Percentiles rank a stretch among this genome's conserved stretches.
phyloP scores from a whole-genome alignment of 2,888 invertebrate genomes.

The Trisateles emortualis region DNA sequence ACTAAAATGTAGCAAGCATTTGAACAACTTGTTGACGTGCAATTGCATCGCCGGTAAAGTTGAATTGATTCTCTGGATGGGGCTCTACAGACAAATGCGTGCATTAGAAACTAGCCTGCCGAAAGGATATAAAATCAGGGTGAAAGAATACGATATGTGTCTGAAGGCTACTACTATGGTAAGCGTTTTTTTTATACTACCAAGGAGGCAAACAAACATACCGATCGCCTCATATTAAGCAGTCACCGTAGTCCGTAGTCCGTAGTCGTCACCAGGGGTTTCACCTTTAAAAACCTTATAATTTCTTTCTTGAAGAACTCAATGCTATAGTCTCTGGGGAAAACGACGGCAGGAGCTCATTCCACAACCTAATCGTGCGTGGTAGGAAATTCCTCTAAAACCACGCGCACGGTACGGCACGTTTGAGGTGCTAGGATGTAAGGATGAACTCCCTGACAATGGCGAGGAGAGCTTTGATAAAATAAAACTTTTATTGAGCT shows the following conservation, averaged over 20 bases:
- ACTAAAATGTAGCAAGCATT: conserved; percentile 75
- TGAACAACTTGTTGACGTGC: conserved; percentile 60
- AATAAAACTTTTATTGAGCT: too few relatives aligned
- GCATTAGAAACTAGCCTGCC: conserved; percentile 61
- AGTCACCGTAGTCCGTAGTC: not conserved
- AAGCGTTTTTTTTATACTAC: conserved; percentile 15
- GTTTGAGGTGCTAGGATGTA: too few relatives aligned
- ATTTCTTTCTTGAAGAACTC: not conserved
- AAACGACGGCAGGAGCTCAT: too few relatives aligned
- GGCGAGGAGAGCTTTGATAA: too few relatives aligned
- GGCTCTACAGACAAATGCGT: conserved; percentile 58
- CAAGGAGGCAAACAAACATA: too few relatives aligned
- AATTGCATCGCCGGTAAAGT: conserved; percentile 70
- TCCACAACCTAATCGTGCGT: too few relatives aligned
- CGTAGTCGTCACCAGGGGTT: not conserved
- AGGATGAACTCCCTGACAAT: too few relatives aligned
- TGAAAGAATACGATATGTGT: conserved; percentile 63
- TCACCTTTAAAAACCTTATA: too few relatives aligned
- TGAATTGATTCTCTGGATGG: conserved; percentile 73
- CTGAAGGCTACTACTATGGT: conserved; percentile 63
- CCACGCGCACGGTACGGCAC: too few relatives aligned
- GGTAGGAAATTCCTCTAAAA: too few relatives aligned
- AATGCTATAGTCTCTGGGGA: too few relatives aligned
- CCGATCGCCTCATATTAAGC: not conserved
- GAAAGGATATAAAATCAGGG: conserved; percentile 58